Evolutionary conservation across 2,888 invertebrate species (phyloP).

Genomic region (Steinernema hermaphroditum): DNA sequence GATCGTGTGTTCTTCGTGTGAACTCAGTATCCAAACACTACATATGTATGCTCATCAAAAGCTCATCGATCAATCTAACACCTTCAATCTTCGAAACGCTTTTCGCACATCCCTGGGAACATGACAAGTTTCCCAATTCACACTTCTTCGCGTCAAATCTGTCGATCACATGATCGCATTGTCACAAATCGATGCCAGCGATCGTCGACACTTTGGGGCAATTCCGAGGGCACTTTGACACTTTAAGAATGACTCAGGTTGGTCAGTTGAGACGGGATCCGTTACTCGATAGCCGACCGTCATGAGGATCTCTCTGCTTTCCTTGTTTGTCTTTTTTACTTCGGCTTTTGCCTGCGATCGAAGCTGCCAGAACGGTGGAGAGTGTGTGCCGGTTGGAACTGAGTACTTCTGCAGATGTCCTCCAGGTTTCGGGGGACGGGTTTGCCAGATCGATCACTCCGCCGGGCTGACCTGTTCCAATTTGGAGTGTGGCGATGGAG

Average conservation of each 20-base stretch:
- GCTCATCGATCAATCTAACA: no score
- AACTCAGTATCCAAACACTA: no score
- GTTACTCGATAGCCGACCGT: no score
- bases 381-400: neutral
- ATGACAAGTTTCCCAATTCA: neutral
- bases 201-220: neutral
- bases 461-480: neutral
- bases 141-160: neutral
- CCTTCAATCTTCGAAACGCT: no score
- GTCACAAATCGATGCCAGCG: neutral
- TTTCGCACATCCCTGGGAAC: neutral
- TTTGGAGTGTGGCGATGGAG: neutral
- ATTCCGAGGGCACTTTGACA: neutral
- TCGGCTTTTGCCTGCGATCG: neutral
- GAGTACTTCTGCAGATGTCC: slow-evolving; percentile 37
- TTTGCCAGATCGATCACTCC: neutral
- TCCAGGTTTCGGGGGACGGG: no score
- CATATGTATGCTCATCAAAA: no score
- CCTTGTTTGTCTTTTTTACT: neutral
- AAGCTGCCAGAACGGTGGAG: slow-evolving; percentile 16
- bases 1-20: no score
- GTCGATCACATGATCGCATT: neutral
- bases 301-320: neutral
- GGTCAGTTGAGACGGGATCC: neutral
- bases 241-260: neutral